A percentile compares a stretch with the other conserved stretches of the same genome.
Evolutionary conservation across 2,888 invertebrate species (phyloP).

Genomic region (Mimachlamys varia): DNA sequence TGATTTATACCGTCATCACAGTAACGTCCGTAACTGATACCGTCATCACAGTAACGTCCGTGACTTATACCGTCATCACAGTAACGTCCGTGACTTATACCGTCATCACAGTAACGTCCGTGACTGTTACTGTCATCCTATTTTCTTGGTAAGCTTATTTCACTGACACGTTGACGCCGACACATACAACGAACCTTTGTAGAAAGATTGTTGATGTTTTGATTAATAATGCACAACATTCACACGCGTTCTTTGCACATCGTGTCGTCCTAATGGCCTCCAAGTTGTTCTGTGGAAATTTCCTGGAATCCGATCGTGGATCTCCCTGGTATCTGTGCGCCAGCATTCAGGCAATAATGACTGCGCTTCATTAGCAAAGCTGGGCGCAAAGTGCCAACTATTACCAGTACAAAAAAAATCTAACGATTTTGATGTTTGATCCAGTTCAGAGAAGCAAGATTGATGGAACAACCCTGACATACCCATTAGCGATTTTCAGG

Average conservation of each 20-base stretch:
- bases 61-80: no score
- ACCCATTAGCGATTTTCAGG: not conserved
- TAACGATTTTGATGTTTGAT: not conserved
- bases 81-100: no score
- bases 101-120: no score
- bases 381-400: not conserved
- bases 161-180: not conserved
- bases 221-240: not conserved
- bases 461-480: not conserved
- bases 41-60: no score
- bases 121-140: not conserved
- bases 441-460: not conserved
- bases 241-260: not conserved
- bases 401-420: not conserved
- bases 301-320: not conserved
- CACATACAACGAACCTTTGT: no score
- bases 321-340: not conserved
- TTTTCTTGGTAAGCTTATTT: not conserved
- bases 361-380: not conserved
- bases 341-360: not conserved
- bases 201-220: not conserved
- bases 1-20: no score
- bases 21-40: no score
- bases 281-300: not conserved
- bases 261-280: not conserved